A percentile compares a stretch with the other conserved stretches of the same genome.
These are phyloP conservation scores for Notamacropus eugenii DNA, from an alignment of 2,797 vertebrate species.

Conservation along the genomic window DNA sequence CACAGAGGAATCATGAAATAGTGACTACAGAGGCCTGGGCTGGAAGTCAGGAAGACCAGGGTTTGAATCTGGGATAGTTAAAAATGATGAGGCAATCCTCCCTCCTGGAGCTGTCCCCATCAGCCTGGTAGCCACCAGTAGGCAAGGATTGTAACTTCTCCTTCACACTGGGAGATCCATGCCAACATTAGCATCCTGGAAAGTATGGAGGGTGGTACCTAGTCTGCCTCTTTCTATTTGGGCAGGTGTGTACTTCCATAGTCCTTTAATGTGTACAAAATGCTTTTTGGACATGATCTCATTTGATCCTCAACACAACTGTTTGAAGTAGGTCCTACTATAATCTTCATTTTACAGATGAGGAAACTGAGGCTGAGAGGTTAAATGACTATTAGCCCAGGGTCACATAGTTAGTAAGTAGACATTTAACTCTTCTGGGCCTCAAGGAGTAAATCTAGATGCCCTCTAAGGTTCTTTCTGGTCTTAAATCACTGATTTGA, in stretches of 20 bases:
- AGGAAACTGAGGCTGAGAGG: background rate
- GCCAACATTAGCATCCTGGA: background rate
- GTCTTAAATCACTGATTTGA: background rate
- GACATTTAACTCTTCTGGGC: background rate
- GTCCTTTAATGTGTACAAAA: background rate
- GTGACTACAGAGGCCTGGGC: background rate
- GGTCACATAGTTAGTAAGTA: background rate
- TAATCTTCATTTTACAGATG: background rate
- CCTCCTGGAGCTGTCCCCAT: background rate
- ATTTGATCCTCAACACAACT: background rate
- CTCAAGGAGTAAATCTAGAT: background rate
- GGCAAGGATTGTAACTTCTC: background rate
- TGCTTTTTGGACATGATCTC: background rate
- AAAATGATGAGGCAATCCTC: background rate
- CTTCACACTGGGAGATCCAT: background rate
- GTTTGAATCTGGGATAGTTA: background rate
- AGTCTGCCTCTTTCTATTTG: background rate
- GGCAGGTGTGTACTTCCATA: background rate
- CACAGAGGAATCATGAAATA: background rate
- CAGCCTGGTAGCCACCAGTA: background rate
- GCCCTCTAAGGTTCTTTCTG: background rate
- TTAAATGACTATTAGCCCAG: background rate
- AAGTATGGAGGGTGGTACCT: background rate
- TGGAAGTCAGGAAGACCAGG: background rate
- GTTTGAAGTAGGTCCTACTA: background rate